A percentile compares a stretch with the other conserved stretches of the same genome.
Evolutionary conservation across 2,888 invertebrate genomes (phyloP).

Genomic region (Polydrusus pterygomalis): DNA sequence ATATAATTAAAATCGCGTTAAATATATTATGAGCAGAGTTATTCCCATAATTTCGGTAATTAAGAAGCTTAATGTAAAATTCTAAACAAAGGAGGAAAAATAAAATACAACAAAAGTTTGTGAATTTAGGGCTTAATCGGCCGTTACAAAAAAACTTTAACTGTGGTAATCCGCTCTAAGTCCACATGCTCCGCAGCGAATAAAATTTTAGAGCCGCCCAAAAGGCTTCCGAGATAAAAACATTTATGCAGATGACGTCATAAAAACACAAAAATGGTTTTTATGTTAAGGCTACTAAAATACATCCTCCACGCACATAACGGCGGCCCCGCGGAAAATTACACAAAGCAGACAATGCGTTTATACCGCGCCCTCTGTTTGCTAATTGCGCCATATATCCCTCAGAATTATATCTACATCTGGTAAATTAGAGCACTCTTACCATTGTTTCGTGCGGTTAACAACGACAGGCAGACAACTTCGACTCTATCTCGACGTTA

Average conservation of each 20-base stretch:
- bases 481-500: conserved; percentile 41
- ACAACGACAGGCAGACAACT: conserved; percentile 32
- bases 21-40: no score
- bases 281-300: conserved; percentile 13
- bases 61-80: no score
- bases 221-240: conserved; percentile 16
- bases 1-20: no score
- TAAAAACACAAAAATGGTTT: conserved; percentile 29
- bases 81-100: background rate
- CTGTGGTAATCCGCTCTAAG: conserved; percentile 3
- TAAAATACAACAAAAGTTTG: background rate
- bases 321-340: conserved; percentile 26
- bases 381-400: conserved; percentile 46
- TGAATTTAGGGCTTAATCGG: background rate
- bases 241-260: conserved; percentile 24
- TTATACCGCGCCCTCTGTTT: conserved; percentile 31
- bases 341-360: conserved; percentile 37
- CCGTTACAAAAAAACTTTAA: conserved; percentile 1
- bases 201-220: conserved; percentile 18
- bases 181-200: conserved; percentile 13
- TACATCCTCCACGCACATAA: conserved; percentile 23
- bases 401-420: conserved; percentile 49
- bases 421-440: conserved; percentile 46
- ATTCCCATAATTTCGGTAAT: no score
- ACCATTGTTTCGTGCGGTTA: conserved; percentile 43